phyloP scores from a whole-genome alignment of 2,888 invertebrate species.

The Crossocerus cetratus region DNA sequence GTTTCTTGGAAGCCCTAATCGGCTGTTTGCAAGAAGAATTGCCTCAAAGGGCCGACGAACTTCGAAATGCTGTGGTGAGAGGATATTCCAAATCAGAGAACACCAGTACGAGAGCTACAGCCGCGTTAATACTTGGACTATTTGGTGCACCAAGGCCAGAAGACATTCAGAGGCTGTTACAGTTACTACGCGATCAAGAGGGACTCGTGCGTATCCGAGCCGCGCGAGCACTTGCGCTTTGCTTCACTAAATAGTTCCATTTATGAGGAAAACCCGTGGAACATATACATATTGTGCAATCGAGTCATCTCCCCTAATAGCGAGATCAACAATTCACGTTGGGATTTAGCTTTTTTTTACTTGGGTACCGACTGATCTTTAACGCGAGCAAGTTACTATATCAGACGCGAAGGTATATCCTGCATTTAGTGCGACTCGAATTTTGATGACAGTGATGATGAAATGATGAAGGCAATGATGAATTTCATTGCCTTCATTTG shows the following conservation, averaged over 20 bases:
- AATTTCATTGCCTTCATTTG: too few relatives aligned
- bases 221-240: conserved; percentile 65
- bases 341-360: too few relatives aligned
- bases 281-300: too few relatives aligned
- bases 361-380: too few relatives aligned
- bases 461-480: too few relatives aligned
- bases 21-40: conserved; percentile 63
- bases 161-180: conserved; percentile 70
- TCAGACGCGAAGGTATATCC: too few relatives aligned
- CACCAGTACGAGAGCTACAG: conserved; percentile 63
- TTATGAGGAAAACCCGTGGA: not conserved
- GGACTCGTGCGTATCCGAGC: conserved; percentile 67
- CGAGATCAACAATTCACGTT: too few relatives aligned
- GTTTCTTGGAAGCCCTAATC: conserved; percentile 63
- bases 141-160: conserved; percentile 68
- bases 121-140: conserved; percentile 69
- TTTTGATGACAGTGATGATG: too few relatives aligned
- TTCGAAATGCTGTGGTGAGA: conserved; percentile 66
- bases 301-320: too few relatives aligned
- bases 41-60: conserved; percentile 68
- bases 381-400: too few relatives aligned
- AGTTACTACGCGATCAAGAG: conserved; percentile 68
- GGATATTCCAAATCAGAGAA: conserved; percentile 73
- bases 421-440: too few relatives aligned
- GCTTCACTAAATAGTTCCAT: conserved; percentile 48